Conservation (phyloP, 2,888 invertebrate genomes). For the Oxystoma pomonae region DNA sequence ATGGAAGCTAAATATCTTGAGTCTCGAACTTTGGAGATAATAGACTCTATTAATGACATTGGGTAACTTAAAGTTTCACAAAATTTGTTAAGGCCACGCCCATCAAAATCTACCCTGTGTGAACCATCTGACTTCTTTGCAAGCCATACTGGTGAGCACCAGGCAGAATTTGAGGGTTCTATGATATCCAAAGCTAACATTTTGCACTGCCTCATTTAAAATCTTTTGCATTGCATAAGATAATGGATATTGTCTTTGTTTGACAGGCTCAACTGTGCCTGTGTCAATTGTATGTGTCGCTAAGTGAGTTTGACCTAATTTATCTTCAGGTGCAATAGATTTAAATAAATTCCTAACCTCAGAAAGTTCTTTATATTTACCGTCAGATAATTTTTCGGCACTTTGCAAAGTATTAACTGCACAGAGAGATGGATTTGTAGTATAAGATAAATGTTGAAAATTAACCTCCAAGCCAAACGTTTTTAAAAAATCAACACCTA, state of each 20-base stretch:
- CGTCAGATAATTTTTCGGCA: background rate
- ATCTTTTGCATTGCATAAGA: slow-evolving; percentile 6
- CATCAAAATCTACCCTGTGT: no score
- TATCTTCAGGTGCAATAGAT: slow-evolving; percentile 1
- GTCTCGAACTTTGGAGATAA: no score
- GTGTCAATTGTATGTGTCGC: slow-evolving; percentile 8
- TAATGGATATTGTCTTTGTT: slow-evolving; percentile 12
- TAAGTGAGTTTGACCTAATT: slow-evolving; percentile 4
- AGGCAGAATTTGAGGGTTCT: slow-evolving; percentile 30
- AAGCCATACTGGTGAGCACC: slow-evolving; percentile 32
- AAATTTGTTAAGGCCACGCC: no score
- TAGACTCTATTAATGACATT: no score
- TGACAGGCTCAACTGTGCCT: slow-evolving; percentile 9
- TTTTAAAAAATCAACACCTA: slow-evolving; percentile 12
- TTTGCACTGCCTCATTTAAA: slow-evolving; percentile 10
- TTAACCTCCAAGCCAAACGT: background rate
- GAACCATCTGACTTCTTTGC: no score
- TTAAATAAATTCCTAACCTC: slow-evolving; percentile 1
- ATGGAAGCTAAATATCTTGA: slow-evolving; percentile 35
- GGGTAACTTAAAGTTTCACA: no score
- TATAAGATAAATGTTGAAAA: slow-evolving; percentile 5
- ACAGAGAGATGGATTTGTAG: background rate
- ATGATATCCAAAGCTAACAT: slow-evolving; percentile 7
- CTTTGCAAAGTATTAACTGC: background rate
- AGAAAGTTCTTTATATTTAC: background rate